A percentile compares a stretch with the other conserved stretches of the same genome.
Evolutionary conservation across 1,140 invertebrate species (phyloP).

Genomic region (Drosophila insularis): DNA sequence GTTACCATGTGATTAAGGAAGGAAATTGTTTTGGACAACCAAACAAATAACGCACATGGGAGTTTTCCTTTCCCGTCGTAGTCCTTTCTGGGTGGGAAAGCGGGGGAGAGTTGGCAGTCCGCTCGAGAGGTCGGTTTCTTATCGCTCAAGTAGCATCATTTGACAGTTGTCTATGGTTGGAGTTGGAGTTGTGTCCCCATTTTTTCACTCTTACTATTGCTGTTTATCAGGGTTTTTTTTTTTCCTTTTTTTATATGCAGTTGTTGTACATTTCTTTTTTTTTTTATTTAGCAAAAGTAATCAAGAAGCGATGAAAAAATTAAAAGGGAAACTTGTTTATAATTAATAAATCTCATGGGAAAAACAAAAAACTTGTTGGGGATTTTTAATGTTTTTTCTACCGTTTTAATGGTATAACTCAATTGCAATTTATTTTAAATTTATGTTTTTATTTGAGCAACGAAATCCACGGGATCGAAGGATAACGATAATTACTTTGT

Average conservation of each 20-base stretch:
- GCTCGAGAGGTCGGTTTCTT: slow-evolving; percentile 27
- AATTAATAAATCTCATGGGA: too few species aligned
- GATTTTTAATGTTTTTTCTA: too few species aligned
- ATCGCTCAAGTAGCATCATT: slow-evolving; percentile 74
- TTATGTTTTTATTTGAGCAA: too few species aligned
- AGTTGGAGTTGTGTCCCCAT: slow-evolving; percentile 18
- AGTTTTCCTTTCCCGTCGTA: slow-evolving; percentile 33
- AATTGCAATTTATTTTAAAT: too few species aligned
- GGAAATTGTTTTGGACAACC: slow-evolving; percentile 82
- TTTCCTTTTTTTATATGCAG: neutral
- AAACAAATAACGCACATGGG: slow-evolving; percentile 67
- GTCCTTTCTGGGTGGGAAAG: slow-evolving; percentile 12
- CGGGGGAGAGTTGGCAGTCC: slow-evolving; percentile 33
- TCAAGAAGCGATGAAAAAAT: neutral
- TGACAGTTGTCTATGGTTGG: slow-evolving; percentile 67
- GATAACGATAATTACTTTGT: too few species aligned
- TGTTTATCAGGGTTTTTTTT: slow-evolving; percentile 33
- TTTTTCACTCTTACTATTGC: neutral
- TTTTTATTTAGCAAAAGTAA: neutral
- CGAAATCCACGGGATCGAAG: too few species aligned
- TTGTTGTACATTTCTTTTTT: neutral
- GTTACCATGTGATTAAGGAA: slow-evolving; percentile 81
- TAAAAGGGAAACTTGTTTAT: neutral
- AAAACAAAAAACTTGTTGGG: too few species aligned
- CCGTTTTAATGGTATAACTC: too few species aligned